Conservation (phyloP, 1,140 invertebrate genomes). For the Rhopalosiphum maidis region DNA sequence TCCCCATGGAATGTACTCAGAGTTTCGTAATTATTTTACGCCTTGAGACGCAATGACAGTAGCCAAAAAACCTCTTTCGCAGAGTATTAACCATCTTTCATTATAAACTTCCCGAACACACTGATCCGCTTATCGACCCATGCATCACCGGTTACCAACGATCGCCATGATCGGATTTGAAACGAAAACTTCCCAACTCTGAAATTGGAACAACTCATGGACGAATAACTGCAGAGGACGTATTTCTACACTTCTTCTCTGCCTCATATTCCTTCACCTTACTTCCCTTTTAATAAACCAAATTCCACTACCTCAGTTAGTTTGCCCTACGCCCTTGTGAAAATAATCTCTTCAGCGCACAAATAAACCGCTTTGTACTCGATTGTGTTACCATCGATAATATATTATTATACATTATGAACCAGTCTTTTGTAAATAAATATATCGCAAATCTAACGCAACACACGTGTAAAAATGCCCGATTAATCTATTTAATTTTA, state of each 20-base stretch:
- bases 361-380: conserved; percentile 36
- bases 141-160: conserved; percentile 45
- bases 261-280: background rate
- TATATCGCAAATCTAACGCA: background rate
- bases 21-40: conserved; percentile 54
- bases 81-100: conserved; percentile 51
- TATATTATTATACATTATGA: background rate
- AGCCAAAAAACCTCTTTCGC: conserved; percentile 53
- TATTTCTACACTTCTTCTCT: conserved; percentile 8
- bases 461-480: background rate
- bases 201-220: conserved; percentile 36
- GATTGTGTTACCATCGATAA: background rate
- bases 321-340: background rate
- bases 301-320: background rate
- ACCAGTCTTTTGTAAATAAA: conserved; percentile 9
- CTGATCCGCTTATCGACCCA: conserved; percentile 48
- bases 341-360: conserved; percentile 27
- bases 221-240: conserved; percentile 20
- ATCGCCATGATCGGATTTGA: conserved; percentile 51
- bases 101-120: conserved; percentile 39
- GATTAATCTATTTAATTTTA: background rate
- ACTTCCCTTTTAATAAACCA: background rate
- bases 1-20: background rate
- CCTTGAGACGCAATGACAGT: conserved; percentile 43
- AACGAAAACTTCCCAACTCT: conserved; percentile 51